A percentile compares a stretch with the other conserved stretches of the same genome.
Evolutionary conservation across 2,888 invertebrate genomes (phyloP).

Genomic region (Oxycera nigricornis): DNA sequence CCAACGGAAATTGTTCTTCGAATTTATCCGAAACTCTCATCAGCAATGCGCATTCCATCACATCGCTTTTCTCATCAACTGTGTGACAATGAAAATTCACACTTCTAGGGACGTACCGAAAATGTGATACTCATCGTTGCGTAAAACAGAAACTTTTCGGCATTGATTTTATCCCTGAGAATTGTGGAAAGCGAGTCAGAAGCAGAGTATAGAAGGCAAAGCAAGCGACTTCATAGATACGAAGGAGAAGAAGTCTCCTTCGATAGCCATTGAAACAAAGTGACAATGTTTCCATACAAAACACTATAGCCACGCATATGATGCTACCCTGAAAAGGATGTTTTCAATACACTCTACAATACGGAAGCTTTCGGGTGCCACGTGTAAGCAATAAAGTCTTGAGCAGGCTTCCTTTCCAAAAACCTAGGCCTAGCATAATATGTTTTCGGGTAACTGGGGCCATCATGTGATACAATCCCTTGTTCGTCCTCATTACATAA

Average conservation of each 20-base stretch:
- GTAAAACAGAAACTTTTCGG: slow-evolving; percentile 35
- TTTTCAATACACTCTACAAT: background rate
- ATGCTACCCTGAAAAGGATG: background rate
- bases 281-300: slow-evolving; percentile 11
- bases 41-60: too few relatives aligned
- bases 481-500: background rate
- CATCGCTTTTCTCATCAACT: background rate
- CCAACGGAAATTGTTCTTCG: too few relatives aligned
- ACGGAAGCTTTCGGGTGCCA: slow-evolving; percentile 22
- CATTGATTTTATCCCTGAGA: slow-evolving; percentile 34
- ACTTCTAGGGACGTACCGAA: background rate
- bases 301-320: background rate
- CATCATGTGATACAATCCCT: background rate
- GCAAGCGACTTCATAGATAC: background rate
- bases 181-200: background rate
- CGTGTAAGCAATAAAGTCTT: slow-evolving; percentile 29
- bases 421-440: background rate
- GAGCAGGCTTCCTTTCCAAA: background rate
- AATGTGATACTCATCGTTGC: slow-evolving; percentile 25
- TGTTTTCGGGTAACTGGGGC: background rate
- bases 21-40: too few relatives aligned
- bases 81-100: background rate
- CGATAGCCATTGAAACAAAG: slow-evolving; percentile 16
- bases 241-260: background rate
- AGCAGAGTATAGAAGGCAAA: background rate